Evolutionary conservation across 1,140 invertebrate species (phyloP).

Genomic region (Propsilocerus akamusi): DNA sequence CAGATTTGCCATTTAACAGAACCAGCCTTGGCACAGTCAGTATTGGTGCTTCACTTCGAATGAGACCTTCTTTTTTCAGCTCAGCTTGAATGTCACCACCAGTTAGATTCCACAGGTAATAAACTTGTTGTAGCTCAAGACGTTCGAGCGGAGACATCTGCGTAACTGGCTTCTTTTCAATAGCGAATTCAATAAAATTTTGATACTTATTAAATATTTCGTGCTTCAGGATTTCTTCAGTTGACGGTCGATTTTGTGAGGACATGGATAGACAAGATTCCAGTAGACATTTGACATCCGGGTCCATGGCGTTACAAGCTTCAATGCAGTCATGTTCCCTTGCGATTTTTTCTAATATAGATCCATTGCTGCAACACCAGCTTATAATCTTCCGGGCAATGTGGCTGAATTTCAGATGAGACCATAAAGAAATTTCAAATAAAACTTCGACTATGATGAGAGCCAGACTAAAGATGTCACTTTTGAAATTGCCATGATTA

Average conservation of each 20-base stretch:
- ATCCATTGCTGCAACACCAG: conserved; percentile 34
- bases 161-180: background rate
- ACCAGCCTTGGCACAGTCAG: conserved; percentile 61
- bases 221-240: conserved; percentile 33
- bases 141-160: conserved; percentile 5
- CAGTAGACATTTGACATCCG: conserved; percentile 37
- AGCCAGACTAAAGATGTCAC: conserved; percentile 82
- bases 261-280: conserved; percentile 48
- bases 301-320: conserved; percentile 25
- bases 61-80: conserved; percentile 77
- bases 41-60: conserved; percentile 61
- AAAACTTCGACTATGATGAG: conserved; percentile 67
- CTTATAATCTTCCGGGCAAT: conserved; percentile 56
- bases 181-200: background rate
- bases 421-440: conserved; percentile 44
- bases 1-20: conserved; percentile 57
- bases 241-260: conserved; percentile 38
- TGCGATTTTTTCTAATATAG: conserved; percentile 53
- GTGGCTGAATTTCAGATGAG: conserved; percentile 47
- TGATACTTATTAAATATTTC: conserved; percentile 25
- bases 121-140: conserved; percentile 54
- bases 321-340: conserved; percentile 53
- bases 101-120: conserved; percentile 87
- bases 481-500: conserved; percentile 41
- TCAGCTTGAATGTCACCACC: conserved; percentile 84